Percentiles rank a stretch among this genome's conserved stretches.
Conservation (phyloP, 2,113 vertebrate species). For the Pristiophorus japonicus region DNA sequence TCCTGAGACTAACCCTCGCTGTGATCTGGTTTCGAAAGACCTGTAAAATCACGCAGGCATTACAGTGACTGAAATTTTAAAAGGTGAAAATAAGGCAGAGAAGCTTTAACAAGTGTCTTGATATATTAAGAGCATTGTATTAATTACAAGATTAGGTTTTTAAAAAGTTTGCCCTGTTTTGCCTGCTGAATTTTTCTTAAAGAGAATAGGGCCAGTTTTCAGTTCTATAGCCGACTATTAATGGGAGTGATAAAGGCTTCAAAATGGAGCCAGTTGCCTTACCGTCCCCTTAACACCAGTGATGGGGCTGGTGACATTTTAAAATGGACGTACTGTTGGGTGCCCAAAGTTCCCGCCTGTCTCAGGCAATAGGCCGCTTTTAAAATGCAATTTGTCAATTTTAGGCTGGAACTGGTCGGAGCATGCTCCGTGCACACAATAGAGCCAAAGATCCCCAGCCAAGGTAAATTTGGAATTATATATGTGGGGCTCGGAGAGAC, state of each 20-base stretch:
- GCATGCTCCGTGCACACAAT: not conserved
- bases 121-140: not conserved
- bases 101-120: not conserved
- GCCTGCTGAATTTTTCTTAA: not conserved
- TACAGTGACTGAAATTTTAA: not conserved
- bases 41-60: not conserved
- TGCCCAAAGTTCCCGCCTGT: not conserved
- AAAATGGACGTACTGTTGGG: not conserved
- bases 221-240: not conserved
- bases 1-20: not conserved
- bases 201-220: not conserved
- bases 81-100: not conserved
- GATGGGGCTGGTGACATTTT: not conserved
- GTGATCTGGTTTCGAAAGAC: not conserved
- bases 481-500: too few relatives aligned
- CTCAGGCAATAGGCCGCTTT: not conserved
- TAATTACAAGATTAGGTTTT: not conserved
- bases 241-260: not conserved
- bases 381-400: not conserved
- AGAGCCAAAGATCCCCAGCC: too few relatives aligned
- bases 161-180: not conserved
- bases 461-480: too few relatives aligned
- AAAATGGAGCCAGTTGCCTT: not conserved
- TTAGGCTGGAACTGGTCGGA: not conserved
- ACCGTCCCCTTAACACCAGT: not conserved